These are phyloP conservation scores for Nysson spinosus DNA, from an alignment of 2,888 invertebrate genomes.

Conservation along the genomic window DNA sequence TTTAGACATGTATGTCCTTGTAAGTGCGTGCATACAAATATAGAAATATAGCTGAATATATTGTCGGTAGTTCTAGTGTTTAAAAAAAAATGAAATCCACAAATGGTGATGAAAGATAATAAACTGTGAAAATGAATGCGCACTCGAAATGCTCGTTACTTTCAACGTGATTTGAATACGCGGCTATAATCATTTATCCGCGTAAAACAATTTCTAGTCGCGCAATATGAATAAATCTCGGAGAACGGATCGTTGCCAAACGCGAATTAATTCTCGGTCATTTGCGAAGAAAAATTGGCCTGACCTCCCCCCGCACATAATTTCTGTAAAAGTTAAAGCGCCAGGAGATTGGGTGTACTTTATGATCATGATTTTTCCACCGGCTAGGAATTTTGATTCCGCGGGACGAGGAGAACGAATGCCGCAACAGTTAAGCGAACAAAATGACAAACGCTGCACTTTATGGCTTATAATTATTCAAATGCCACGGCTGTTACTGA, in stretches of 20 bases:
- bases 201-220: neutral
- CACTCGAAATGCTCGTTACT: too few relatives aligned
- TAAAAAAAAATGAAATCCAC: too few relatives aligned
- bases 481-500: constrained; percentile 40
- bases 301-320: neutral
- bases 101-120: too few relatives aligned
- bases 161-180: too few relatives aligned
- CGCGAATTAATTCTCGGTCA: constrained; percentile 26
- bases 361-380: neutral
- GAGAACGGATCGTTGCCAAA: constrained; percentile 12
- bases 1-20: too few relatives aligned
- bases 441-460: constrained; percentile 38
- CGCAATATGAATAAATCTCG: neutral
- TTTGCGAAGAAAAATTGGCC: constrained; percentile 1
- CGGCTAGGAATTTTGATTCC: constrained; percentile 14
- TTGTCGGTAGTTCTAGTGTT: too few relatives aligned
- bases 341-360: neutral
- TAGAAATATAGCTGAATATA: too few relatives aligned
- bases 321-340: neutral
- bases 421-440: constrained; percentile 23
- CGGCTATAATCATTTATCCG: too few relatives aligned
- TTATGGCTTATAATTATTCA: constrained; percentile 52
- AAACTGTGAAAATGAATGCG: too few relatives aligned
- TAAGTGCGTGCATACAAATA: too few relatives aligned
- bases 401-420: constrained; percentile 29